A percentile compares a stretch with the other conserved stretches of the same genome.
phyloP scores from a whole-genome alignment of 2,888 invertebrate species.

The Ormyrus nitidulus region DNA sequence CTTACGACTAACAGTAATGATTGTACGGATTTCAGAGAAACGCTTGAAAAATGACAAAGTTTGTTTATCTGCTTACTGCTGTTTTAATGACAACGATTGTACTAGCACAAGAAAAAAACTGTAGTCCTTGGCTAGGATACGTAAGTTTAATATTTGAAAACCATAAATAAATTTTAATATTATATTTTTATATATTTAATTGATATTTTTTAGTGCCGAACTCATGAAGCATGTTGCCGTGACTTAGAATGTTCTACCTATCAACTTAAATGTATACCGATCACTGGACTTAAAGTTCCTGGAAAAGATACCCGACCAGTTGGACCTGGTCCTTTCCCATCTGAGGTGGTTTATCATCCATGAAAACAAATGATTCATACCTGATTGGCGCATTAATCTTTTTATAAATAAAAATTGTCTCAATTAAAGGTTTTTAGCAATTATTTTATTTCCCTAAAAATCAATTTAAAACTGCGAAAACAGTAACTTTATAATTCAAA shows the following conservation, averaged over 20 bases:
- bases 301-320: conserved; percentile 57
- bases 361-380: neutral
- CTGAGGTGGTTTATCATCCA: neutral
- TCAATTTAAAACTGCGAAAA: too few species aligned
- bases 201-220: conserved; percentile 56
- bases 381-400: too few species aligned
- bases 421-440: too few species aligned
- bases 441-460: too few species aligned
- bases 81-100: neutral
- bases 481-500: too few species aligned
- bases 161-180: neutral
- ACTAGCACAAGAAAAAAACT: conserved; percentile 9
- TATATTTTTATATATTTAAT: neutral
- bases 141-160: conserved; percentile 41
- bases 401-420: too few species aligned
- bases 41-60: conserved; percentile 8
- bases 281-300: conserved; percentile 42
- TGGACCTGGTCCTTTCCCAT: conserved; percentile 45
- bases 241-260: conserved; percentile 55
- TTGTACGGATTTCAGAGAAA: too few species aligned
- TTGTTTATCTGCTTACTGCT: neutral
- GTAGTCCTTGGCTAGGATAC: conserved; percentile 47
- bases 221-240: conserved; percentile 58
- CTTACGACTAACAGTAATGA: too few species aligned
- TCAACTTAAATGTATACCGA: conserved; percentile 53